Evolutionary conservation across 1,140 invertebrate genomes (phyloP), one percentile per base, ranked within the genome.

Genomic region (Drosophila murphyi): DNA sequence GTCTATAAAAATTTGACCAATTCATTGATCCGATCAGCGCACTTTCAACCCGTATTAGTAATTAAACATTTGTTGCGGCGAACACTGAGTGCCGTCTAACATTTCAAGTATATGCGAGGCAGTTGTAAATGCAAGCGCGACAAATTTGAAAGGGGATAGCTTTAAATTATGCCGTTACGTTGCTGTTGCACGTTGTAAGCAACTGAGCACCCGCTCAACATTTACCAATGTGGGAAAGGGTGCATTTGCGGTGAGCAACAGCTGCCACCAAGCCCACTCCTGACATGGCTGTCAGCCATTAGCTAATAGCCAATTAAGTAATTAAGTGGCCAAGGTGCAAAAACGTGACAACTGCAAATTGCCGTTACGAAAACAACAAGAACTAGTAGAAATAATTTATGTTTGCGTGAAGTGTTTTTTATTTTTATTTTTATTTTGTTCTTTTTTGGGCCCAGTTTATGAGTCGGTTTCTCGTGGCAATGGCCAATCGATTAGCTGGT

Each of bases 281-380:
- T n/a, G 39, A 2, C 51, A 37, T 39, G 28, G 57, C 41, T 48
- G 57, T 50, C 56, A 55, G 59, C 61, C 71, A 72, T 88, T 80
- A 72, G 83, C 83, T 89, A 88, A 89, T 80, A 78, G 83, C 80
- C 83, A 88, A 88, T 88, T 88, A 88, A 80, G 83, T 82, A 88
- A 88, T 88, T 88, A 78, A 78, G 73, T 70, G 39, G 54, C 47
- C 68, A 60, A 76, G 32, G 70, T 57, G 74, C 62, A 65, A 74
- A 75, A 67, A 87, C 82, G 82, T 87, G 83, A 82, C 76, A 87
- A 80, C 79, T 88, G 79, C 59, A 77, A 87, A 80, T 88, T 82
- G 72, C 59, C 65, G 68, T 68, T 45, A 43, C 10, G n/a, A 41
- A 43, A 37, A 39, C 61, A 64, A 59, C 39, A 43, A 67, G 45